phyloP scores from a whole-genome alignment of 2,113 vertebrate species.

The Prionailurus viverrinus region DNA sequence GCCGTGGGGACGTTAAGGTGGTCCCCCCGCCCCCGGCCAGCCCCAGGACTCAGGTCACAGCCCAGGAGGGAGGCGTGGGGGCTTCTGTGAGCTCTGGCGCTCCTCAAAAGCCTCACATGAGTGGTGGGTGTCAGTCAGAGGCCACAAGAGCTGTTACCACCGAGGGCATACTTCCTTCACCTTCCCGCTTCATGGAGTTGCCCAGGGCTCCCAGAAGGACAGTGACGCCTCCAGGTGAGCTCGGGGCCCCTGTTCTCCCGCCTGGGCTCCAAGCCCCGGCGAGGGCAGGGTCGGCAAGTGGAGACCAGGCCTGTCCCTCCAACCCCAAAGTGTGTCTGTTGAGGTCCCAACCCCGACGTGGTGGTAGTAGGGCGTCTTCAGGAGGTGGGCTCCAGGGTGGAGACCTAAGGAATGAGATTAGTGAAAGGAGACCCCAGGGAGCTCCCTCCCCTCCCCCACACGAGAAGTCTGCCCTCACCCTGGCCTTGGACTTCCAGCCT shows the following conservation, averaged over 20 bases:
- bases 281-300: background rate
- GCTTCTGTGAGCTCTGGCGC: background rate
- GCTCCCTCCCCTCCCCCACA: background rate
- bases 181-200: background rate
- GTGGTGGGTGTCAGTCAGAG: background rate
- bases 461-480: too few relatives aligned
- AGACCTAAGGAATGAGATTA: too few relatives aligned
- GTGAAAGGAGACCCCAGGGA: background rate
- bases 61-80: rapidly evolving
- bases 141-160: background rate
- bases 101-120: background rate
- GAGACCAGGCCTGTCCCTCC: background rate
- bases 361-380: background rate
- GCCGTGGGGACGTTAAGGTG: background rate
- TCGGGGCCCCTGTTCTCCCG: background rate
- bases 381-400: background rate
- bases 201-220: too few relatives aligned
- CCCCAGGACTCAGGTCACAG: background rate
- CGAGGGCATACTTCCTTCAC: background rate
- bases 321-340: background rate
- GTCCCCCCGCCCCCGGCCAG: background rate
- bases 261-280: background rate
- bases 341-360: background rate
- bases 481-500: too few relatives aligned
- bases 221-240: background rate